Percentiles rank a stretch among this genome's conserved stretches.
Conservation (phyloP, 2,888 invertebrate species). For the Choreutis nemorana region DNA sequence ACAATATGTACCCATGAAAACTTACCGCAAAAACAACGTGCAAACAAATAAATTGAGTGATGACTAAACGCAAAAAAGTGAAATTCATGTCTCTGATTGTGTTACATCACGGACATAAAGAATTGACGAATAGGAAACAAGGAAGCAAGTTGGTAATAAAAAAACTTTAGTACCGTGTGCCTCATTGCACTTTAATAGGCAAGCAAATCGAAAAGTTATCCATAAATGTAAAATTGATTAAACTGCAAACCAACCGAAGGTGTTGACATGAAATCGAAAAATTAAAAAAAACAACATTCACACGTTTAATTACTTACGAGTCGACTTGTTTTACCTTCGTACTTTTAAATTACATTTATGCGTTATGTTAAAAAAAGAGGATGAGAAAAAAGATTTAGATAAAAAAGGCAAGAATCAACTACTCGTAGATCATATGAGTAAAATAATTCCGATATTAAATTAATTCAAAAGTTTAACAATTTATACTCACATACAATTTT, state of each 20-base stretch:
- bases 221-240: neutral
- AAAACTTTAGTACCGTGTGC: conserved; percentile 5
- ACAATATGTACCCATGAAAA: conserved; percentile 1
- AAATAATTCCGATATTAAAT: no score
- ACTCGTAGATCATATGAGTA: no score
- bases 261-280: conserved; percentile 1
- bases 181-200: conserved; percentile 6
- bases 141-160: conserved; percentile 13
- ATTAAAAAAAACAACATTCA: no score
- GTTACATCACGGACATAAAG: conserved; percentile 26
- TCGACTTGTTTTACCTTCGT: no score
- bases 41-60: conserved; percentile 22
- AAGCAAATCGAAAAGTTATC: conserved; percentile 7
- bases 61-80: conserved; percentile 34
- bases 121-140: conserved; percentile 20
- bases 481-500: no score
- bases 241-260: conserved; percentile 2
- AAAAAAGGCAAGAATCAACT: no score
- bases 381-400: no score
- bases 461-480: no score
- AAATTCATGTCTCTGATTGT: conserved; percentile 37
- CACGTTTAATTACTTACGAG: conserved; percentile 48
- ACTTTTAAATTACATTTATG: no score
- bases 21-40: conserved; percentile 34
- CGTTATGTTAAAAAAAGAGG: no score